Conservation (phyloP, 2,888 invertebrate genomes). For the Zelleria hepariella region DNA sequence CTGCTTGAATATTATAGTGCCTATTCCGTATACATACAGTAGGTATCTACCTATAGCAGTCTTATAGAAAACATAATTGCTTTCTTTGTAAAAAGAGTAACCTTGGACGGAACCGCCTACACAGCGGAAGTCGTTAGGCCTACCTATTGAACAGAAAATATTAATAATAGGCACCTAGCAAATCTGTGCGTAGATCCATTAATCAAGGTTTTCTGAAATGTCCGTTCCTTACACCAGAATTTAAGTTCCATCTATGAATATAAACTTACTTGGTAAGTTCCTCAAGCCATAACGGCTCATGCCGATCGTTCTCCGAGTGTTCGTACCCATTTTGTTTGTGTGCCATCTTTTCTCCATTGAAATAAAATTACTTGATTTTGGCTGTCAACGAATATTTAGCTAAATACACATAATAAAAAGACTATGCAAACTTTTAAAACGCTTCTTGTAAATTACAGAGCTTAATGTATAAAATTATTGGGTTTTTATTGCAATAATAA, state of each 20-base stretch:
- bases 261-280: conserved; percentile 57
- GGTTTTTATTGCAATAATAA: background rate
- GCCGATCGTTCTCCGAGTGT: conserved; percentile 36
- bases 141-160: conserved; percentile 23
- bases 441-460: background rate
- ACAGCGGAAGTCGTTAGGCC: conserved; percentile 19
- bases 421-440: background rate
- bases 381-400: background rate
- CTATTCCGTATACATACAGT: background rate
- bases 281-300: conserved; percentile 55
- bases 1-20: background rate
- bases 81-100: conserved; percentile 16
- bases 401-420: background rate
- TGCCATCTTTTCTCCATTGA: conserved; percentile 59
- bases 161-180: too few relatives aligned
- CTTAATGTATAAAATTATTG: background rate
- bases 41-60: background rate
- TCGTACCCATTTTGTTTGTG: conserved; percentile 45
- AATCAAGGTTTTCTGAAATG: conserved; percentile 23
- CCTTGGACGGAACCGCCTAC: conserved; percentile 30
- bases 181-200: conserved; percentile 21
- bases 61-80: background rate
- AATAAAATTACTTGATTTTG: conserved; percentile 12
- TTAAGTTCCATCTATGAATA: conserved; percentile 11
- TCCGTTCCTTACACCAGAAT: background rate